Conservation (phyloP, 2,888 invertebrate species). For the Graphium colonna region DNA sequence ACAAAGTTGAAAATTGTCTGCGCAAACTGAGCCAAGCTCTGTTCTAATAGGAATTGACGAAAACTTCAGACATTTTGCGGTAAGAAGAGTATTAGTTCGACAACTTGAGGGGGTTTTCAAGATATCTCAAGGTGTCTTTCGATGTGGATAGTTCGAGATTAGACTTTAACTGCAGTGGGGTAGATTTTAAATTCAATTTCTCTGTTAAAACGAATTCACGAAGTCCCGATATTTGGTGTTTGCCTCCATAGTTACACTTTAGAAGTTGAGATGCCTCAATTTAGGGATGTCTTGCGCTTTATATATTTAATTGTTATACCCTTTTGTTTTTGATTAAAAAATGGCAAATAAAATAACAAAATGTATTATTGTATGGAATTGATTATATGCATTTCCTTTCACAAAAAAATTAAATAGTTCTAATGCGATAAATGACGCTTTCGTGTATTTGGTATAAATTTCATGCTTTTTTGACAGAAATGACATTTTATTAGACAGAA, state of each 20-base stretch:
- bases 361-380: too few species aligned
- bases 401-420: neutral
- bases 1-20: constrained; percentile 44
- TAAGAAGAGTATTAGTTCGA: constrained; percentile 72
- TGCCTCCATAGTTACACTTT: constrained; percentile 18
- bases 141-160: constrained; percentile 29
- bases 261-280: neutral
- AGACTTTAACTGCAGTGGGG: constrained; percentile 26
- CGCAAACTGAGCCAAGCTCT: constrained; percentile 33
- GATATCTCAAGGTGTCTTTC: constrained; percentile 54
- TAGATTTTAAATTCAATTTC: constrained; percentile 33
- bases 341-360: neutral
- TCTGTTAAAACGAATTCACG: constrained; percentile 39
- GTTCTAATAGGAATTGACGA: constrained; percentile 36
- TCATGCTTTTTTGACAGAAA: too few species aligned
- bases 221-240: constrained; percentile 46
- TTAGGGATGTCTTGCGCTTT: neutral
- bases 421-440: constrained; percentile 3
- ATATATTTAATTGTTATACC: neutral
- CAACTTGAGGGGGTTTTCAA: constrained; percentile 65
- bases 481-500: too few species aligned
- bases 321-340: neutral
- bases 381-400: too few species aligned
- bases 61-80: constrained; percentile 69
- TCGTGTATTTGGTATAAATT: neutral